Base-by-base conservation (phyloP, 1,140 invertebrate species). In the Drosophila repletoides region DNA sequence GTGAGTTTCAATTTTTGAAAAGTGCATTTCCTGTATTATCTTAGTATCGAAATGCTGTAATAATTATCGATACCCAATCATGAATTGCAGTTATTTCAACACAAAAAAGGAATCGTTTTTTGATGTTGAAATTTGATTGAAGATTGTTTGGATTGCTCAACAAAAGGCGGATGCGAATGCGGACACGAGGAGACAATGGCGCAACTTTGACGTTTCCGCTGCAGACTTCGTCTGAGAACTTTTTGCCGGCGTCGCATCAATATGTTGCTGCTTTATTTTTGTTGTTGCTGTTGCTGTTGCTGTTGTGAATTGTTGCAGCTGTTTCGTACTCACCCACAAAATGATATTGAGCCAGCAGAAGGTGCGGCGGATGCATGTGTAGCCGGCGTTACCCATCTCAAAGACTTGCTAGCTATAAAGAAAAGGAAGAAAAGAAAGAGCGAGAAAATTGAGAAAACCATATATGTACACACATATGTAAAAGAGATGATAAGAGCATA, bases 331-430 rank as follows among this genome's bases (percentile, higher is more conserved):
- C 91, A 95, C 95, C 95, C 95, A 96, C 75, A 95, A 92, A 48
- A 95, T 90, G 33, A 95, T 93, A 90, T 96, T 95, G 67, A 95
- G 91, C 89, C 94, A 93, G 79, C 94, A 95, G 80, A 95, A 95
- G 31, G 94, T 92, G 89, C 94, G 93, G 72, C 95, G 92, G 69
- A 96, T 94, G 89, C 95, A 96, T 71, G 94, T 95, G 88, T 95
- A 95, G 71, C 95, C 94, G 80, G 94, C 95, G 75, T 93, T 93
- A 46, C 93, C 92, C 94, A 95, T 95, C 53, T 60, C 49, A 36
- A 45, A 14, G 38, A 70, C 58, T 53, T 69, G 72, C 19, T 67
- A 28, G 14, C 60, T 59, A 45, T 26, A 40, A 21, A 29, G 21
- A 28, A 5, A 58, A 7, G 17, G 26, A 34, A 6, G 19, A 21